phyloP scores from a whole-genome alignment of 2,113 vertebrate species.

The Callipepla squamata region DNA sequence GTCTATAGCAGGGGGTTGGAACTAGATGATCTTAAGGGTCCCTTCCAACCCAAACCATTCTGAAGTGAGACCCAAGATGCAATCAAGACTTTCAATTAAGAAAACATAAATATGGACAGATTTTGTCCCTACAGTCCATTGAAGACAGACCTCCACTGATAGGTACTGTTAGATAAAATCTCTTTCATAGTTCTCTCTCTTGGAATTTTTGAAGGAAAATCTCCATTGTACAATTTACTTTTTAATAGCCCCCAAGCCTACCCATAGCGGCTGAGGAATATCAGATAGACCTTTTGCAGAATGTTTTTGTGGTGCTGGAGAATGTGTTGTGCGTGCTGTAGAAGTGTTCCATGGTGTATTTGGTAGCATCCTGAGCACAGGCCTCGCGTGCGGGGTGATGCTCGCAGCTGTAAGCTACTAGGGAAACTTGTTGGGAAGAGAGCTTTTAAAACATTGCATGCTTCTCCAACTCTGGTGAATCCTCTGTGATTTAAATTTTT shows the following conservation, averaged over 20 bases:
- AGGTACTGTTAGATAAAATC: neutral
- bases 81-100: neutral
- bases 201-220: neutral
- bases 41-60: too few relatives aligned
- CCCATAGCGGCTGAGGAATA: neutral
- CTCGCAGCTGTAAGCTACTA: neutral
- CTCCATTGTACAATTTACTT: neutral
- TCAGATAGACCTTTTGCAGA: neutral
- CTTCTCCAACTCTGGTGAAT: neutral
- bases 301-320: neutral
- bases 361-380: neutral
- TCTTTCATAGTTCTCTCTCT: neutral
- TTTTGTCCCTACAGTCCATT: neutral
- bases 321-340: neutral
- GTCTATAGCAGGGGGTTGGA: too few relatives aligned
- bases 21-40: too few relatives aligned
- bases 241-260: neutral
- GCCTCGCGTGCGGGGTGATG: neutral
- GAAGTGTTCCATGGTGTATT: neutral
- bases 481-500: neutral
- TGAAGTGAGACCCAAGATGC: neutral
- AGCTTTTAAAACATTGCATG: rapidly evolving
- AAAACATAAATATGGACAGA: neutral
- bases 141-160: neutral
- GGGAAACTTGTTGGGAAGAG: neutral